Evolutionary conservation across 2,888 invertebrate species (phyloP), one percentile per base, ranked within the genome.

Genomic region (Drosophila kambysellisi): DNA sequence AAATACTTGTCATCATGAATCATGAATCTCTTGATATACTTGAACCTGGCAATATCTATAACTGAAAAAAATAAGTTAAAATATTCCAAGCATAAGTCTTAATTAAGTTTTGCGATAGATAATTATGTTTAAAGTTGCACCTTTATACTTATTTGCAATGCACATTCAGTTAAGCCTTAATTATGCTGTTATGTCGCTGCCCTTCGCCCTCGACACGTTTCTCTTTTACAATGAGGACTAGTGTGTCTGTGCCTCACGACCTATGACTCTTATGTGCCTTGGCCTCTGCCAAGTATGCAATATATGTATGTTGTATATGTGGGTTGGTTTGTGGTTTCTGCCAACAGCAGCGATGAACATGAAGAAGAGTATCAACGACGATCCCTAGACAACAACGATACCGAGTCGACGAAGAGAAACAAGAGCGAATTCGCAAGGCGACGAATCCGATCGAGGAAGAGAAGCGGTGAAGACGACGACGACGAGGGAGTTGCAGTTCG

Each of bases 251-350:
- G 41, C 48, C 39, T 64, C 20, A 12, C 20, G 64, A 58, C 51
- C 30, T 35, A 12, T 41, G 33, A 39, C 35, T 56, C 51, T 56
- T 48, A 53, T 61, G 56, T 75, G 51, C 63, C 62, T 64, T 74
- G 53, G 60, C 41, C 70, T 59, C 69, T 68, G 66, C 70, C 69
- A 85, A 88, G 90, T 76, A 89, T 86, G 88, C 90, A 83, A 88
- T 88, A 88, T 81, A 83, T 88, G n/a, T n/a, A n/a, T n/a, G n/a
- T n/a, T n/a, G n/a, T n/a, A n/a, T n/a, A n/a, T n/a, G n/a, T n/a
- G n/a, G n/a, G n/a, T n/a, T n/a, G n/a, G n/a, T n/a, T n/a, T n/a
- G n/a, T n/a, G n/a, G n/a, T n/a, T n/a, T n/a, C n/a, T n/a, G n/a
- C n/a, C n/a, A n/a, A n/a, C n/a, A n/a, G n/a, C n/a, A n/a, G n/a